Evolutionary conservation across 1,140 invertebrate genomes (phyloP), one percentile per base, ranked within the genome.

Genomic region (Drosophila watanabei): DNA sequence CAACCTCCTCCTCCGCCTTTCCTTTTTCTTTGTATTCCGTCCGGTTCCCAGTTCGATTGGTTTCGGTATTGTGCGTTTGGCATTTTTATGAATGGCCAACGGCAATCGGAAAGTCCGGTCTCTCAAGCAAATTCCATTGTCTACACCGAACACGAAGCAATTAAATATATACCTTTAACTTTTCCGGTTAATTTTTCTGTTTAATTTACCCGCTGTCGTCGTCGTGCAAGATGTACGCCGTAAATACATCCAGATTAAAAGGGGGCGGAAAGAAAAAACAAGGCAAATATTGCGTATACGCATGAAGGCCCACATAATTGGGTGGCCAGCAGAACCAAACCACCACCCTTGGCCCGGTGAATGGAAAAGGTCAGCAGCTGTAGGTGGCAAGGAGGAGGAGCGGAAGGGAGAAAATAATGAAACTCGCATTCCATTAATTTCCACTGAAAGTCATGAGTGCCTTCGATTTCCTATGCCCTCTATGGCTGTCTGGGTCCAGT

Each of bases 31-130:
- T 52, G 41, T 71, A 5, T 43, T 73, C 30, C 66, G 20, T 35
- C 52, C 69, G 63, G 51, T 70, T 59, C 56, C 56, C 52, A 37
- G 52, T 59, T 66, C 60, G 35, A 64, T 71, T 63, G 48, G 41
- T 70, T 43, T 78, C 63, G 45, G 48, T 61, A 63, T 63, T 83
- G 59, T 78, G 66, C 48, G 58, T 66, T 85, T 85, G 82, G 82
- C 78, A 81, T 81, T 82, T 85, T 88, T 81, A 88, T 88, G 84
- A 88, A 88, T 89, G 85, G 72, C 49, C 77, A 43, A 10, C 49
- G 48, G 49, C 35, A 5, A 37, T 56, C 33, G 8, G 8, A 20
- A 30, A 30, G 49, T 56, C 45, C 49, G 56, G 59, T 41, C 20
- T 66, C 20, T 65, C 6, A 51, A 39, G 39, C 63, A 39, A 46